phyloP scores from a whole-genome alignment of 2,797 vertebrate species.

The Dryobates pubescens region DNA sequence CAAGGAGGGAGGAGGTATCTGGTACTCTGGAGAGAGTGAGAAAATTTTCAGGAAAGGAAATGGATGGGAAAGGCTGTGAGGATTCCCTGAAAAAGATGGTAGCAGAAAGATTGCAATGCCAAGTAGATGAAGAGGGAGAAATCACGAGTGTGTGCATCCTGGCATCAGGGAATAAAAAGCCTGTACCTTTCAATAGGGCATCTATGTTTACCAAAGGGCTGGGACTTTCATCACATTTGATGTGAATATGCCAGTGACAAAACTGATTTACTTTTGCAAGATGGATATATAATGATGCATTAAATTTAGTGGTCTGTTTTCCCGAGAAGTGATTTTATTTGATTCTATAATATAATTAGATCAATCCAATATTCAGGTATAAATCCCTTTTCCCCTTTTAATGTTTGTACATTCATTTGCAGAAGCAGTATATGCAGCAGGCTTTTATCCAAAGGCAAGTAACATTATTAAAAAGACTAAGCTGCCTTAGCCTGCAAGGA shows the following conservation, averaged over 20 bases:
- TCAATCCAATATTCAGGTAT: conserved; percentile 21
- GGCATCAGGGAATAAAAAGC: background rate
- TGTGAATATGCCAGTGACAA: background rate
- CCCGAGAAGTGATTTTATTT: background rate
- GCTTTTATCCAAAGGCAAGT: conserved; percentile 48
- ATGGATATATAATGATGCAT: background rate
- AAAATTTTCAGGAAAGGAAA: background rate
- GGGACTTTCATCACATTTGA: background rate
- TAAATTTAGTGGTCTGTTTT: background rate
- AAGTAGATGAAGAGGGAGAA: background rate
- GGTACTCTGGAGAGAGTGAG: background rate
- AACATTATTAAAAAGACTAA: conserved; percentile 59
- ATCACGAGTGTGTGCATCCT: background rate
- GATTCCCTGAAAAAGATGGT: background rate
- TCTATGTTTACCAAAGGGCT: background rate
- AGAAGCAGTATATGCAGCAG: background rate
- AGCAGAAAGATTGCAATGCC: background rate
- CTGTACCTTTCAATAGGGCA: background rate
- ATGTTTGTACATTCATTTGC: conserved; percentile 37
- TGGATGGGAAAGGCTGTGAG: background rate
- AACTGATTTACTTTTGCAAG: background rate
- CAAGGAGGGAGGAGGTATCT: background rate
- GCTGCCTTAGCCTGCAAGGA: conserved; percentile 10
- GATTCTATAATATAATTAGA: conserved; percentile 6
- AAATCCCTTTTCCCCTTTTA: conserved; percentile 45